Conservation (phyloP, 1,140 invertebrate species). For the Nautilus pompilius region DNA sequence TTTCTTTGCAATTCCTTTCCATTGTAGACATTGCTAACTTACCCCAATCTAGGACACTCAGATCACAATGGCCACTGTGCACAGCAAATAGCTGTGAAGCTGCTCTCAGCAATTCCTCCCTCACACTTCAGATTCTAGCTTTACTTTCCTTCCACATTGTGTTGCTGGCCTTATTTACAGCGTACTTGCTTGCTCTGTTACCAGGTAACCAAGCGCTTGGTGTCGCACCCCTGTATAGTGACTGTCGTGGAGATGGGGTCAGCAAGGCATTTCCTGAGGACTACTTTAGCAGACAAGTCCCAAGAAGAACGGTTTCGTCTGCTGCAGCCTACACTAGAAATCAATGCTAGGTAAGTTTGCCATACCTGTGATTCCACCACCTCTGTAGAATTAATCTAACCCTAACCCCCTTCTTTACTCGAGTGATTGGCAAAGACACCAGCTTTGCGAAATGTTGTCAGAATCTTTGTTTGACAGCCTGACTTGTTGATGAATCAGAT, state of each 20-base stretch:
- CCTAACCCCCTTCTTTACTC: too few relatives aligned
- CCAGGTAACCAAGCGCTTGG: slow-evolving; percentile 74
- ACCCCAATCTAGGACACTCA: not conserved
- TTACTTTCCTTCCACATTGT: too few relatives aligned
- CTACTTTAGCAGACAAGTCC: slow-evolving; percentile 77
- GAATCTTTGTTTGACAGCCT: too few relatives aligned
- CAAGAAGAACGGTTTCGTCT: slow-evolving; percentile 83
- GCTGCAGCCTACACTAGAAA: slow-evolving; percentile 86
- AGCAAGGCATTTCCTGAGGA: slow-evolving; percentile 88
- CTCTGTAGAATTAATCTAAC: too few relatives aligned
- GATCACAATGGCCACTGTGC: slow-evolving; percentile 11
- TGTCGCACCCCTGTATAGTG: slow-evolving; percentile 87
- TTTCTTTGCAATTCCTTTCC: not conserved
- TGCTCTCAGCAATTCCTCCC: too few relatives aligned
- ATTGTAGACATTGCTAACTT: not conserved
- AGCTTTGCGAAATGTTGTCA: too few relatives aligned
- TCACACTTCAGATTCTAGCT: too few relatives aligned
- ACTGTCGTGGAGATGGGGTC: slow-evolving; percentile 95
- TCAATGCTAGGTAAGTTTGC: slow-evolving; percentile 87
- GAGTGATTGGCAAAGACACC: too few relatives aligned
- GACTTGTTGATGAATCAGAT: too few relatives aligned
- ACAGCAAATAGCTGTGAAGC: too few relatives aligned
- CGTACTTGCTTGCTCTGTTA: not conserved
- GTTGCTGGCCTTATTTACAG: not conserved
- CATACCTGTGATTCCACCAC: too few relatives aligned